A percentile compares a stretch with the other conserved stretches of the same genome.
Conservation (phyloP, 2,888 invertebrate genomes). For the Orchesellides sinensis region DNA sequence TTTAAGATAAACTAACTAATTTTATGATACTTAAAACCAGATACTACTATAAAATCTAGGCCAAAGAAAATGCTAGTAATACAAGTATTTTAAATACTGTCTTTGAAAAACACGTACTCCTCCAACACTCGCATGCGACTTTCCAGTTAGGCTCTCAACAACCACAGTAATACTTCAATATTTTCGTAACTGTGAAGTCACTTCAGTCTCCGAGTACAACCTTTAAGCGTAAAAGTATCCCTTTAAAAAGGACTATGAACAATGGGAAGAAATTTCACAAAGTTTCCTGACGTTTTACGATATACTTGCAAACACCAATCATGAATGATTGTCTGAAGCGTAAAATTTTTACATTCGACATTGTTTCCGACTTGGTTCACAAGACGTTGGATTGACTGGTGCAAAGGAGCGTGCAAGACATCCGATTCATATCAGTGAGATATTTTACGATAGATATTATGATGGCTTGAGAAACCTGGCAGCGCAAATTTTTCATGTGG, state of each 20-base stretch:
- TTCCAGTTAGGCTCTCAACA: too few relatives aligned
- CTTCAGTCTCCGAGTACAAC: too few relatives aligned
- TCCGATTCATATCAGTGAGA: not conserved
- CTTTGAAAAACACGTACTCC: too few relatives aligned
- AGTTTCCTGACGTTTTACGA: not conserved
- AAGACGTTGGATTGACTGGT: not conserved
- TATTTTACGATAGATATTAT: not conserved
- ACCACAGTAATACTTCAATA: not conserved
- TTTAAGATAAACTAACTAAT: too few relatives aligned
- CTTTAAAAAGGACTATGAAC: not conserved
- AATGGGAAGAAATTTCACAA: not conserved
- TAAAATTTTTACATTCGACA: constrained; percentile 43
- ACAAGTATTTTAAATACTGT: too few relatives aligned
- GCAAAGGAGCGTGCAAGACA: too few relatives aligned
- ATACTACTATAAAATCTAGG: too few relatives aligned
- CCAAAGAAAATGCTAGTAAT: too few relatives aligned
- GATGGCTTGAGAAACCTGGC: not conserved
- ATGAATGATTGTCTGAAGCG: constrained; percentile 46
- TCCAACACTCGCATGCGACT: too few relatives aligned
- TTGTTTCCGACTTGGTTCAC: constrained; percentile 8
- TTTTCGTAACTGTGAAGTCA: not conserved
- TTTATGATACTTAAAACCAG: too few relatives aligned
- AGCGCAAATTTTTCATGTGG: not conserved
- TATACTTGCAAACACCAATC: constrained; percentile 13
- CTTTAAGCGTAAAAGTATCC: not conserved